phyloP scores from a whole-genome alignment of 2,113 vertebrate genomes.

The Physeter macrocephalus region DNA sequence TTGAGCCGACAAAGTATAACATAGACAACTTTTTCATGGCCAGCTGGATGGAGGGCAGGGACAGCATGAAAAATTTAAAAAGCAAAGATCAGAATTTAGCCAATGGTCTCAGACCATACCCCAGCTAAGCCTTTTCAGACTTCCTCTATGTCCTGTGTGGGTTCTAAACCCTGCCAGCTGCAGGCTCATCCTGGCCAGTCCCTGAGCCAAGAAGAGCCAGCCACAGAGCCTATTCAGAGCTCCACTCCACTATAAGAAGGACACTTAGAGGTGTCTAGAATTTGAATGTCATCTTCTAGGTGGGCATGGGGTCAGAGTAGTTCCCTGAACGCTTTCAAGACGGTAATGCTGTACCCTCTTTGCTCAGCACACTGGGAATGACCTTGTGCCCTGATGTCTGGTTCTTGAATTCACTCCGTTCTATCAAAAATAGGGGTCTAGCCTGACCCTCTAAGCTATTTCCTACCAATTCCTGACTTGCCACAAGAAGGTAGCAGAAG shows the following conservation, averaged over 20 bases:
- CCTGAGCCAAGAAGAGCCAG: not conserved
- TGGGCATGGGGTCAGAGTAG: too few species aligned
- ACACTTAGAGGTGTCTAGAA: not conserved
- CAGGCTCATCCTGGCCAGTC: not conserved
- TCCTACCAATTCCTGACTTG: not conserved
- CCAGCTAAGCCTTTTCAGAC: not conserved
- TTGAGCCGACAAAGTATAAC: not conserved
- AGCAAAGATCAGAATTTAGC: constrained; percentile 3
- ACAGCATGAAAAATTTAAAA: constrained; percentile 28
- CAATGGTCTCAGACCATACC: not conserved
- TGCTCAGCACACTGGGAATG: not conserved
- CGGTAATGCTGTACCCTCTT: not conserved
- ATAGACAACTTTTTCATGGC: not conserved
- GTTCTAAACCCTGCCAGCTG: not conserved
- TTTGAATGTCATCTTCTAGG: not conserved
- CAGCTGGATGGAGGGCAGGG: not conserved
- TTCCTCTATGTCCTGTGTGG: not conserved
- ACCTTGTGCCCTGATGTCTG: not conserved
- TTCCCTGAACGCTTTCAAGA: not conserved
- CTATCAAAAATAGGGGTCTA: not conserved
- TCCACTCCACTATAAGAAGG: not conserved
- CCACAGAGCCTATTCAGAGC: not conserved
- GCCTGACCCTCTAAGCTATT: not conserved
- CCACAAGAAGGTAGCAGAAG: not conserved
- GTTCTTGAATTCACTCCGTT: not conserved